Conservation (phyloP, 2,888 invertebrate species). For the Caenorhabditis auriculariae region DNA sequence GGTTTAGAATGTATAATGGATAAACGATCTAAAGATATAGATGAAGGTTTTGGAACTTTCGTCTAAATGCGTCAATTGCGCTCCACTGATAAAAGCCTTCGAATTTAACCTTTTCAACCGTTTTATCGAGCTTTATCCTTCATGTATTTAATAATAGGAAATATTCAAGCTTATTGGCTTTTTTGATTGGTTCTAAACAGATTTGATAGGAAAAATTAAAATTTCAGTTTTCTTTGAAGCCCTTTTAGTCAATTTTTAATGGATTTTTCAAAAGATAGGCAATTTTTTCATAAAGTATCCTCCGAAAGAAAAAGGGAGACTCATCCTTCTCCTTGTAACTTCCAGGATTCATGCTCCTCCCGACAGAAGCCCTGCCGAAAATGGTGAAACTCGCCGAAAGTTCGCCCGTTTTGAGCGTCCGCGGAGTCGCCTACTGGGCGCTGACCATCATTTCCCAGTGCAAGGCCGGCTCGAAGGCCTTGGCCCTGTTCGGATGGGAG, state of each 20-base stretch:
- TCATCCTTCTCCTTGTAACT: not conserved
- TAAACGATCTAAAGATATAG: too few species aligned
- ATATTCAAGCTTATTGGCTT: too few species aligned
- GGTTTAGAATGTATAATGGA: too few species aligned
- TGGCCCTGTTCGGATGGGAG: slow-evolving; percentile 54
- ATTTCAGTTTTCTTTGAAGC: not conserved
- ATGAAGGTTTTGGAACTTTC: too few species aligned
- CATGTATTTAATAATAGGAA: too few species aligned
- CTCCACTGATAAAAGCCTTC: too few species aligned
- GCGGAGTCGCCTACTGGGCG: slow-evolving; percentile 60
- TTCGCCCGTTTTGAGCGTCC: slow-evolving; percentile 47
- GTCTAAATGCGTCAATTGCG: too few species aligned
- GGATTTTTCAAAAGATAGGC: not conserved
- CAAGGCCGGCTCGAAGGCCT: slow-evolving; percentile 30
- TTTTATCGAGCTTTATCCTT: too few species aligned
- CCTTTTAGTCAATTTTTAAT: not conserved
- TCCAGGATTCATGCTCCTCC: slow-evolving; percentile 27
- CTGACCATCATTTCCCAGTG: slow-evolving; percentile 45
- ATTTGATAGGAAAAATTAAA: too few species aligned
- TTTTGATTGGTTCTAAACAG: too few species aligned
- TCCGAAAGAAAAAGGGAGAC: not conserved
- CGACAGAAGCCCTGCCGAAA: slow-evolving; percentile 20
- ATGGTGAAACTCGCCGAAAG: slow-evolving; percentile 49
- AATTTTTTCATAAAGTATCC: not conserved
- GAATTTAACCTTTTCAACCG: too few species aligned